Evolutionary conservation across 2,888 invertebrate genomes (phyloP).

Genomic region (Ornithoptera priamus): DNA sequence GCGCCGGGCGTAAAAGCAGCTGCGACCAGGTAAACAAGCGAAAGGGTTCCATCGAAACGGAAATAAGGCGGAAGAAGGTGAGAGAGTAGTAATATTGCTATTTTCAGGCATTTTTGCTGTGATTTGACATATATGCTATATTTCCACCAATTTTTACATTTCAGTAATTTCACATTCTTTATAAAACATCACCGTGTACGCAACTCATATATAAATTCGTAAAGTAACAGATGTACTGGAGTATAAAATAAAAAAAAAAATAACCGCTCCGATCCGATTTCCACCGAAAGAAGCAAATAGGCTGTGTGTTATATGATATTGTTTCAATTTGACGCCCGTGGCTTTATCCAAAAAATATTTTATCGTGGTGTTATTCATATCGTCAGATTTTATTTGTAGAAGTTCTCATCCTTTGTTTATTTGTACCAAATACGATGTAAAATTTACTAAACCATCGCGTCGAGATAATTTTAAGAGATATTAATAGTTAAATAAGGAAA

Average conservation of each 20-base stretch:
- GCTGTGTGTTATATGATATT: constrained; percentile 4
- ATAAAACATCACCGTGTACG: too few relatives aligned
- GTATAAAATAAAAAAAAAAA: constrained; percentile 16
- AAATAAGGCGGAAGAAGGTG: too few relatives aligned
- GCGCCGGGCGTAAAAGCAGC: neutral
- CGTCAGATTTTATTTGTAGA: neutral
- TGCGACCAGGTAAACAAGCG: constrained; percentile 20
- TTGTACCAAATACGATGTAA: too few relatives aligned
- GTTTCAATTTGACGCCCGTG: constrained; percentile 11
- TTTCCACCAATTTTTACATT: too few relatives aligned
- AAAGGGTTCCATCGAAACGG: neutral
- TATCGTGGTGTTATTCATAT: constrained; percentile 3
- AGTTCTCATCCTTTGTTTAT: neutral
- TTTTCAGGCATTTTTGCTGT: too few relatives aligned
- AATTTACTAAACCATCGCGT: too few relatives aligned
- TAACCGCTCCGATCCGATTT: neutral
- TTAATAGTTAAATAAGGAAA: too few relatives aligned
- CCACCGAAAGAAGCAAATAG: constrained; percentile 5
- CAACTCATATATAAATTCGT: neutral
- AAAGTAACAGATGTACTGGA: neutral
- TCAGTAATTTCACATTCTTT: too few relatives aligned
- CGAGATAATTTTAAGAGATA: too few relatives aligned
- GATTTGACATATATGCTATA: too few relatives aligned
- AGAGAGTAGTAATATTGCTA: too few relatives aligned
- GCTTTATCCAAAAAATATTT: constrained; percentile 7